Evolutionary conservation across 2,888 invertebrate species (phyloP).

Genomic region (Apodemia hepburni): DNA sequence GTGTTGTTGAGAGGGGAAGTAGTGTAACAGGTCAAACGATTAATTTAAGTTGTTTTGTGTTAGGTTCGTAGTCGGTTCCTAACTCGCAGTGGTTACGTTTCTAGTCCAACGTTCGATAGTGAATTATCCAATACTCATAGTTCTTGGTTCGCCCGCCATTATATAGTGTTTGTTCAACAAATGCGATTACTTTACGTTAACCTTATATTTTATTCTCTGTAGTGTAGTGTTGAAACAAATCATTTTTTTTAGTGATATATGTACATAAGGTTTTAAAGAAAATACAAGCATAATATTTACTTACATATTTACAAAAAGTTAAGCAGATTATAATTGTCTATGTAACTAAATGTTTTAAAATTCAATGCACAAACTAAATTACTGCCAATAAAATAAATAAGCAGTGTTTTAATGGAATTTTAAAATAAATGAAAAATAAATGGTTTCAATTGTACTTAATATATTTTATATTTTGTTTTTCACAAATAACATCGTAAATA

Average conservation of each 20-base stretch:
- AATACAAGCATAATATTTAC: not conserved
- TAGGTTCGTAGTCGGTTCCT: not conserved
- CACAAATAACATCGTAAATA: not conserved
- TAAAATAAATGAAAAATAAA: not conserved
- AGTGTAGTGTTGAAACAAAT: not conserved
- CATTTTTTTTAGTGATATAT: constrained; percentile 4
- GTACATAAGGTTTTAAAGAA: not conserved
- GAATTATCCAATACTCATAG: constrained; percentile 9
- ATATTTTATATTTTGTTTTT: not conserved
- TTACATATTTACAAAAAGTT: not conserved
- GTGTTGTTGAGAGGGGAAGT: not conserved
- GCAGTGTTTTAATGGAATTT: constrained; percentile 7
- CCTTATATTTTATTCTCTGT: not conserved
- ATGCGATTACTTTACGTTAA: not conserved
- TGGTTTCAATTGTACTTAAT: not conserved
- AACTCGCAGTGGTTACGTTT: not conserved
- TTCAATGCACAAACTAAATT: not conserved
- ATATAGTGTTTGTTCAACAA: constrained; percentile 5
- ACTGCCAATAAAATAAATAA: constrained; percentile 1
- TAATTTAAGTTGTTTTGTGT: not conserved
- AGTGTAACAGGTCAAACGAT: constrained; percentile 1
- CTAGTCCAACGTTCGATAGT: constrained; percentile 2
- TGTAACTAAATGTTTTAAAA: not conserved
- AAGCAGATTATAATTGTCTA: not conserved
- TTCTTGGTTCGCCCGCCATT: not conserved